phyloP scores from a whole-genome alignment of 2,797 vertebrate genomes.

The Yasuhikotakia modesta region DNA sequence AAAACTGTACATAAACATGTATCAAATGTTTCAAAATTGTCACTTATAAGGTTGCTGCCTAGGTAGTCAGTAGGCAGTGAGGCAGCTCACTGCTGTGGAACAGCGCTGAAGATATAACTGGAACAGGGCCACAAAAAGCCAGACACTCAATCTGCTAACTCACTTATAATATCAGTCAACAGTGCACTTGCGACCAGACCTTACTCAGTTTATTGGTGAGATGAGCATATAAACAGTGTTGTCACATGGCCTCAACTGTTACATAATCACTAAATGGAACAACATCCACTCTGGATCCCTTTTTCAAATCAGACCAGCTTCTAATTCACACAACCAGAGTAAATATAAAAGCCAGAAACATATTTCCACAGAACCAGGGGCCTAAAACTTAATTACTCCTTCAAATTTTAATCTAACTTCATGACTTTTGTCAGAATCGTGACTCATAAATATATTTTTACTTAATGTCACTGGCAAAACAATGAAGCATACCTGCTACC shows the following conservation, averaged over 20 bases:
- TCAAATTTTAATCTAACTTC: not conserved
- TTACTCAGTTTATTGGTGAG: constrained; percentile 7
- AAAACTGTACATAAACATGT: too few species aligned
- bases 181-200: too few species aligned
- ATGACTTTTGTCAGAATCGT: not conserved
- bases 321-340: constrained; percentile 22
- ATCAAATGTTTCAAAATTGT: too few species aligned
- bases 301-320: constrained; percentile 11
- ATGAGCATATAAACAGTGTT: constrained; percentile 10
- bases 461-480: not conserved
- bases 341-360: constrained; percentile 13
- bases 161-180: constrained; percentile 8
- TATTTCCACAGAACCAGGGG: constrained; percentile 13
- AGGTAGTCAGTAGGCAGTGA: too few species aligned
- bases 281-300: constrained; percentile 28
- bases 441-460: not conserved
- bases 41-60: too few species aligned
- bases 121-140: not conserved
- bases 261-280: constrained; percentile 21
- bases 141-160: constrained; percentile 23
- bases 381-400: constrained; percentile 7
- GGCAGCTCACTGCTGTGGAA: not conserved
- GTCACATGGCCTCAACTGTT: constrained; percentile 4
- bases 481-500: not conserved
- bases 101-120: not conserved